Conservation (phyloP, 2,888 invertebrate genomes). For the Hetaerina titia region DNA sequence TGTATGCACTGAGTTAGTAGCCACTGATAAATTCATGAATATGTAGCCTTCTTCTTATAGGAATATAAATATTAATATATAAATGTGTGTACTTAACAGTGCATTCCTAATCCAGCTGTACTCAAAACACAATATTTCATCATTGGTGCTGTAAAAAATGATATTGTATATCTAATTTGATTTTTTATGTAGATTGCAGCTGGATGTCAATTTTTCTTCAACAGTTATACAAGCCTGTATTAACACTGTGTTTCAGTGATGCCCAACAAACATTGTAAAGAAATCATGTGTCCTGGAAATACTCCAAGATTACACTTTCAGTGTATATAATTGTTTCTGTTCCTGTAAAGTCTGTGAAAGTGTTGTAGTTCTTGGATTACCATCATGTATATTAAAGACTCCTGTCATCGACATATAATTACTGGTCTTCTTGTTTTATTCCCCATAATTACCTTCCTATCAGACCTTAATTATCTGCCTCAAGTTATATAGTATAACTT, state of each 20-base stretch:
- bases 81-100: conserved; percentile 64
- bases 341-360: conserved; percentile 67
- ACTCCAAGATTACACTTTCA: conserved; percentile 61
- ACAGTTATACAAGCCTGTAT: conserved; percentile 65
- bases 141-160: conserved; percentile 66
- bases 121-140: conserved; percentile 64
- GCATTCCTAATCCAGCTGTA: conserved; percentile 67
- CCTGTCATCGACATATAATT: conserved; percentile 62
- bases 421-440: conserved; percentile 27
- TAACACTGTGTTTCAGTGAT: conserved; percentile 64
- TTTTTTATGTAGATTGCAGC: conserved; percentile 63
- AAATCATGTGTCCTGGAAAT: conserved; percentile 66
- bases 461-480: no score
- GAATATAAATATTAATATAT: conserved; percentile 66
- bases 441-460: background rate
- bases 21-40: conserved; percentile 61
- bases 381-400: conserved; percentile 67
- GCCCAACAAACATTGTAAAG: conserved; percentile 63
- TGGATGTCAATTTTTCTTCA: conserved; percentile 55
- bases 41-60: conserved; percentile 67
- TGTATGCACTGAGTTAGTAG: conserved; percentile 64
- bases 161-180: conserved; percentile 65
- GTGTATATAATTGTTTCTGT: conserved; percentile 64
- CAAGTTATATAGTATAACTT: no score
- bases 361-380: conserved; percentile 67